Percentiles rank a stretch among this genome's conserved stretches.
phyloP scores from a whole-genome alignment of 2,888 invertebrate genomes.

The Idaea biselata region DNA sequence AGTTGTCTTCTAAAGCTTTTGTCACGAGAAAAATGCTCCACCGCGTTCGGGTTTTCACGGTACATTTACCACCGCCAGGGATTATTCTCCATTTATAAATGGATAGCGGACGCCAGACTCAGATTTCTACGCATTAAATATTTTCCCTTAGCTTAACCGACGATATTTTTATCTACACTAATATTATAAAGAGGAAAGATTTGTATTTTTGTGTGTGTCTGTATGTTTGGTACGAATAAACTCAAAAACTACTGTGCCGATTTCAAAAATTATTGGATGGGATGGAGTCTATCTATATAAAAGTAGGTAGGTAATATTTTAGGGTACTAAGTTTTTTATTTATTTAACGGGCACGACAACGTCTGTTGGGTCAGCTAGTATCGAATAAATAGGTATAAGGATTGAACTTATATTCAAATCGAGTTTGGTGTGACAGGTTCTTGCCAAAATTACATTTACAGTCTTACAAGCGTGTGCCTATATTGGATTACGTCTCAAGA shows the following conservation, averaged over 20 bases:
- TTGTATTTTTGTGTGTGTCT: no score
- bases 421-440: conserved; percentile 6
- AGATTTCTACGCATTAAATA: conserved; percentile 61
- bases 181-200: no score
- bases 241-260: no score
- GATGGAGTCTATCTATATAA: no score
- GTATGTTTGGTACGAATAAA: no score
- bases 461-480: not conserved
- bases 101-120: conserved; percentile 60
- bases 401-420: conserved; percentile 10
- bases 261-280: no score
- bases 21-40: conserved; percentile 68
- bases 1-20: conserved; percentile 60
- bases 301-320: no score
- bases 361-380: no score
- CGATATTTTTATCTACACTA: conserved; percentile 37
- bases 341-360: no score
- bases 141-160: conserved; percentile 38
- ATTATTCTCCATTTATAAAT: conserved; percentile 73
- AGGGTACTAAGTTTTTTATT: no score
- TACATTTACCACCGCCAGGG: conserved; percentile 65
- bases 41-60: conserved; percentile 68
- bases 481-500: conserved; percentile 8
- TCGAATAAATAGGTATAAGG: conserved; percentile 14
- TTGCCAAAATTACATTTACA: conserved; percentile 19